Base-by-base conservation (phyloP, 2,888 invertebrate genomes). In the Drymonia ruficornis region DNA sequence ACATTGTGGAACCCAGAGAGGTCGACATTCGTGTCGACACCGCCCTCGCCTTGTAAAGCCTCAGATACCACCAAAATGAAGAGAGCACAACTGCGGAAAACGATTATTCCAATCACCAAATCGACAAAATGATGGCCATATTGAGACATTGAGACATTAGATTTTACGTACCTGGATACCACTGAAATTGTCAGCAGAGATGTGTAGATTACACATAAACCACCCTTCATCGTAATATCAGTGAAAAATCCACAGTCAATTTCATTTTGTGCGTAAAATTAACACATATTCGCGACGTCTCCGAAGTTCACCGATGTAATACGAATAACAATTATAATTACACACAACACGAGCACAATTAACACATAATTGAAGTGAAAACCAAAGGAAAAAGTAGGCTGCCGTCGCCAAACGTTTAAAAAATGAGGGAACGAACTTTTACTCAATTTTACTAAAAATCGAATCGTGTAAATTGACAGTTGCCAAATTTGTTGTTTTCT, bases 221-320 rank as follows among this genome's bases (percentile, higher is more conserved):
- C 93, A 84, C 93, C 91, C 94, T 93, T 94, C 95, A 95, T 95
- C 89, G 89, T 94, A 91, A 81, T 83, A 87, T 86, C 72, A 89
- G 63, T 85, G 83, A 86, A 79, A 87, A 84, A 87, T 89, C 84
- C 81, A 87, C 86, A 85, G 81, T 88, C 85, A 79, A 84, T 90
- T 89, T 72, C 92, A 92, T 92, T 92, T 90, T 90, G 89, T 86
- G 85, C 81, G 84, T 78, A 84, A 86, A 83, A 80, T 81, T 84
- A 87, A 81, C 77, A 85, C 87, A 86, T 87, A 77, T 62, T 81
- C 77, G 83, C 80, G 79, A 78, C 73, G 76, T 70, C 75, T 75
- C 70, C 65, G 61, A 72, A 77, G 66, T 63, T 57, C 72, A 70
- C n/a, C 64, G 56, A 58, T 66, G 56, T 57, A 65, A 62, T 63